phyloP scores from a whole-genome alignment of 2,113 vertebrate species.

The Trachemys scripta region DNA sequence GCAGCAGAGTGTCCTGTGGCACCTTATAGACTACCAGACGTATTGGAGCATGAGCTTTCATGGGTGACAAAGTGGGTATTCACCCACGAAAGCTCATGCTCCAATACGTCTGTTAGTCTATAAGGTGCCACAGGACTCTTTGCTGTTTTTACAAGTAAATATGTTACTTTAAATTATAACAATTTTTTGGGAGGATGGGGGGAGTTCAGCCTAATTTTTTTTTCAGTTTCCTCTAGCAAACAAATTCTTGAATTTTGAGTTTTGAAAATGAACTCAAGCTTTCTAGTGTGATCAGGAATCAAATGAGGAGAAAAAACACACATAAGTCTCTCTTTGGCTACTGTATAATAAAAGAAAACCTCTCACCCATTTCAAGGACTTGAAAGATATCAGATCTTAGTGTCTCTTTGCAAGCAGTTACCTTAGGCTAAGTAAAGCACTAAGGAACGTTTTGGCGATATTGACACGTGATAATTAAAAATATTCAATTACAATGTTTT shows the following conservation, averaged over 20 bases:
- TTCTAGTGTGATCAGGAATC: background rate
- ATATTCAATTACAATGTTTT: conserved; percentile 78
- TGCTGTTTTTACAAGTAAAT: background rate
- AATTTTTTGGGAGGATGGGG: background rate
- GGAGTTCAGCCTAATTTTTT: background rate
- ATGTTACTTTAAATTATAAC: background rate
- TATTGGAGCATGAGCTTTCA: too few relatives aligned
- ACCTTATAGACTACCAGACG: too few relatives aligned
- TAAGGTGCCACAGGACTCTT: too few relatives aligned
- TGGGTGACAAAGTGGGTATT: too few relatives aligned
- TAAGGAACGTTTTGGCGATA: conserved; percentile 71
- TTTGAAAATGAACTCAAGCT: background rate
- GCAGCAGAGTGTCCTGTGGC: too few relatives aligned
- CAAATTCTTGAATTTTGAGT: background rate
- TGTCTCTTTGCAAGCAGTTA: conserved; percentile 79
- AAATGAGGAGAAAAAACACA: rapidly evolving
- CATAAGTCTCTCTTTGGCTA: background rate
- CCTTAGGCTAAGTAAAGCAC: conserved; percentile 81
- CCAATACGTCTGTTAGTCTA: too few relatives aligned
- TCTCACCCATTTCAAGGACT: conserved; percentile 9
- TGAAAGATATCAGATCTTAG: conserved; percentile 53
- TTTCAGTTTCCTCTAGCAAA: background rate
- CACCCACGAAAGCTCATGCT: too few relatives aligned
- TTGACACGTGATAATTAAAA: conserved; percentile 78
- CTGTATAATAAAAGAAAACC: conserved; percentile 21